A percentile compares a stretch with the other conserved stretches of the same genome.
phyloP scores from a whole-genome alignment of 35 echinoderm and acorn worm genomes.

The Amphiura filiformis region DNA sequence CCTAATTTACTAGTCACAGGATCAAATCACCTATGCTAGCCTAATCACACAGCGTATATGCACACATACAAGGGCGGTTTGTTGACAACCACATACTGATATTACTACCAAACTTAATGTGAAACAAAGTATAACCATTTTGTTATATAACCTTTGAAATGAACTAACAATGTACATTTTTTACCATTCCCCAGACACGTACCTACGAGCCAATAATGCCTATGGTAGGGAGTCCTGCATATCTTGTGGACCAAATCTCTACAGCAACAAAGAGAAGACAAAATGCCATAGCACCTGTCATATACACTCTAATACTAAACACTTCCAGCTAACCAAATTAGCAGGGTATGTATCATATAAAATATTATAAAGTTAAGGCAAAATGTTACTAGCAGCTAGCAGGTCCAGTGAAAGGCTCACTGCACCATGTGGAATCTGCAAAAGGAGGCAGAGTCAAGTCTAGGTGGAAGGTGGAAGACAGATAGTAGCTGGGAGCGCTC shows the following conservation, averaged over 20 bases:
- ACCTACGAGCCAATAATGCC: conserved; percentile 52
- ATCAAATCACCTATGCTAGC: too few species aligned
- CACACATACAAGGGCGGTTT: too few species aligned
- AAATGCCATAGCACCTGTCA: conserved; percentile 76
- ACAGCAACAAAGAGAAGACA: conserved; percentile 36
- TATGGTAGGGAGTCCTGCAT: conserved; percentile 61
- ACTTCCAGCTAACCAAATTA: conserved; percentile 60
- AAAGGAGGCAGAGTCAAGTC: too few species aligned
- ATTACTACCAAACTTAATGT: too few species aligned
- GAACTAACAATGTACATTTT: not conserved
- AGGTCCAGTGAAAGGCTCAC: not conserved
- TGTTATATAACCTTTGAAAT: not conserved
- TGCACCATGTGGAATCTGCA: not conserved
- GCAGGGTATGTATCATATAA: conserved; percentile 65
- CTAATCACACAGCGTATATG: too few species aligned
- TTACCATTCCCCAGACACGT: conserved; percentile 47
- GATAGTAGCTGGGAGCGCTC: too few species aligned
- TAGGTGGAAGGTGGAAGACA: too few species aligned
- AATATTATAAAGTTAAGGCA: too few species aligned
- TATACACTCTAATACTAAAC: conserved; percentile 20
- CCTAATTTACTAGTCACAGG: too few species aligned
- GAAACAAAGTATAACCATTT: not conserved
- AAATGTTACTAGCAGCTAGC: too few species aligned
- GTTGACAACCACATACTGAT: too few species aligned
- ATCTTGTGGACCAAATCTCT: conserved; percentile 76